A percentile compares a stretch with the other conserved stretches of the same genome.
These are phyloP conservation scores for Rana temporaria DNA, from an alignment of 2,113 vertebrate genomes.

Conservation along the genomic window DNA sequence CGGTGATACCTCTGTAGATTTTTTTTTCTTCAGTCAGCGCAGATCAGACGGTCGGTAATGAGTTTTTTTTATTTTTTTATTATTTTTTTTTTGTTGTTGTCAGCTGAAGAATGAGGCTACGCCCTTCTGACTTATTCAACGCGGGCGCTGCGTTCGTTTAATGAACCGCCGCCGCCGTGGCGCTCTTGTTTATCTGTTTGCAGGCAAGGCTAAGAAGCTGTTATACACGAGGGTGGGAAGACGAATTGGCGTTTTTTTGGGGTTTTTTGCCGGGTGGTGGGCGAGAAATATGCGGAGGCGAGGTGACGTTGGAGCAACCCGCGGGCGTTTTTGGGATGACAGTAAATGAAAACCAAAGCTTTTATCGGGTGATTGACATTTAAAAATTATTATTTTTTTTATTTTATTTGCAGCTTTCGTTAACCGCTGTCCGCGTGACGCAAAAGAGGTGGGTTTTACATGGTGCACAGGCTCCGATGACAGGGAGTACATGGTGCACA, in stretches of 20 bases:
- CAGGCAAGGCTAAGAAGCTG: constrained; percentile 57
- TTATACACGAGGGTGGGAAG: constrained; percentile 59
- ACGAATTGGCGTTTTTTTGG: background rate
- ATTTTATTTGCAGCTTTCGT: no score
- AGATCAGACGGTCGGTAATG: constrained; percentile 62
- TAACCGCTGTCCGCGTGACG: no score
- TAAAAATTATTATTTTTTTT: no score
- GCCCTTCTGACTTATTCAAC: constrained; percentile 53
- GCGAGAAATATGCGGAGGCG: no score
- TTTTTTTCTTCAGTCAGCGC: constrained; percentile 40
- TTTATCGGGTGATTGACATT: no score
- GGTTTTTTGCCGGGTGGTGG: background rate
- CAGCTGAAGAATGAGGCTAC: constrained; percentile 57
- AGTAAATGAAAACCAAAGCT: no score
- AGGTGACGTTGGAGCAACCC: no score
- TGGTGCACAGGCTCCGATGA: no score
- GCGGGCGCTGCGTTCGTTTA: constrained; percentile 59
- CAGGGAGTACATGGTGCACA: no score
- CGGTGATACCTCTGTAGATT: constrained; percentile 62
- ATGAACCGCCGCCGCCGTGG: constrained; percentile 59
- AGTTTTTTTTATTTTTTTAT: constrained; percentile 40
- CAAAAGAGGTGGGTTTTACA: no score
- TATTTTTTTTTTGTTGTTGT: constrained; percentile 11
- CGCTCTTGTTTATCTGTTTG: constrained; percentile 63
- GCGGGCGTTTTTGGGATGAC: no score